Conservation (phyloP, 2,797 vertebrate species). For the Dendrocincla tyrannina region DNA sequence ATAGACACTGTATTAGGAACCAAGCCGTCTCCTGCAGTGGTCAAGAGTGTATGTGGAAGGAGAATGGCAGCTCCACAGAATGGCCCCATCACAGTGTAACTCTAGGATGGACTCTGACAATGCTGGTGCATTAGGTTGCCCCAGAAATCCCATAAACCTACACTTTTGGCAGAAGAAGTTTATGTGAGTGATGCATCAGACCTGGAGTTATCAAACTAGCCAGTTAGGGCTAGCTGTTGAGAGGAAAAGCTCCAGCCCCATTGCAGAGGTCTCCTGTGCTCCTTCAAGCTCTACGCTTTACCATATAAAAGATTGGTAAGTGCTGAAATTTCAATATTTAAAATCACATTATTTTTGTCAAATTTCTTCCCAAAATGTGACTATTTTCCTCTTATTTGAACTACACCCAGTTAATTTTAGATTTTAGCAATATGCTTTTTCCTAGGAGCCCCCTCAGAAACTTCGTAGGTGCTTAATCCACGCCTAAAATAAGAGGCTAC, state of each 20-base stretch:
- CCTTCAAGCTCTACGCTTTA: not conserved
- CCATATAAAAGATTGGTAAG: not conserved
- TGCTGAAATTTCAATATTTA: not conserved
- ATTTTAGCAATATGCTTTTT: not conserved
- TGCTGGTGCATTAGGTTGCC: not conserved
- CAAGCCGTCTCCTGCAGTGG: not conserved
- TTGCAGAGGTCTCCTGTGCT: not conserved
- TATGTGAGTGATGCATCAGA: not conserved
- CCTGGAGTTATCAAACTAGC: not conserved
- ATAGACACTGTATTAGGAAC: not conserved
- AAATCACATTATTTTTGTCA: not conserved
- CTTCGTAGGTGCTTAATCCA: not conserved
- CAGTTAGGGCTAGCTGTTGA: not conserved
- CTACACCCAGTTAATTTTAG: not conserved
- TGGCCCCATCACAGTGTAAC: not conserved
- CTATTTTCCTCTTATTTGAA: not conserved
- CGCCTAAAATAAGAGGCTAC: not conserved
- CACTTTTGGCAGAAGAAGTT: not conserved
- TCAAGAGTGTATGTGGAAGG: fast-evolving
- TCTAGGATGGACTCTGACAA: not conserved
- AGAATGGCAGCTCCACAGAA: not conserved
- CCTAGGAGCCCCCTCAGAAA: not conserved
- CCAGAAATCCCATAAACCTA: not conserved
- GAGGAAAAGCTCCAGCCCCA: not conserved
- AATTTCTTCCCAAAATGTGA: not conserved